Base-by-base conservation (phyloP, 1,140 invertebrate species). In the Wiebesia pumilae region DNA sequence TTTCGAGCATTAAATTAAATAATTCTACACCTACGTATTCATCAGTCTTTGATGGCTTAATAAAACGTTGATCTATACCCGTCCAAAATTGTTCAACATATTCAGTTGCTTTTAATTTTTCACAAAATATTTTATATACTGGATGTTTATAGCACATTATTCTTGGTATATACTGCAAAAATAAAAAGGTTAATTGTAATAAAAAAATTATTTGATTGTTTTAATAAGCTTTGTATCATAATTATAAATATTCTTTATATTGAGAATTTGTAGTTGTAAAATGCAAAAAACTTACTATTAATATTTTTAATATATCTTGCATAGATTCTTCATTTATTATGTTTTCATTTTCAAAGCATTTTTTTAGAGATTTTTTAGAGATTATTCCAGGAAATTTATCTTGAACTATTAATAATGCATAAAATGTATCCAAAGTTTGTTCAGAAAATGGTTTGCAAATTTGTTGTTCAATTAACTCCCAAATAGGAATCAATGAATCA, bases 1-100 rank as follows among this genome's bases (percentile, higher is more conserved):
- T 94, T 78, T 92, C 90, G n/a, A 95, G 89, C 58, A 95, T 92
- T n/a, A 93, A 90, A 33, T 92, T 93, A 0, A 95, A 91, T 82
- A 95, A 91, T 88, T 95, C 94, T 35, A 95, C 90, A 69, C 93
- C 93, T 4, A 95, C 93, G 54, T 95, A 89, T 91, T 95, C 94
- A 88, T 94, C 94, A 84, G 94, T 96, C 89, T 94, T 94, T 65
- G 95, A 95, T 47, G 95, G 95, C 89, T 95, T 95, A 35, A 90
- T 85, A 86, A 96, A 94, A 81, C 94, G 93, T 62, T 93, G 90
- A 89, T 96, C 95, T 65, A 96, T 93, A 80, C 92, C 93, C 38
- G 83, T 89, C 94, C 95, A 95, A 91, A 96, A 95, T 69, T 94
- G 69, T 75, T 90, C 81, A 2, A 95, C 85, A 86, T 94, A 91